phyloP scores from a whole-genome alignment of 2,797 vertebrate species.

The Notolabrus celidotus region DNA sequence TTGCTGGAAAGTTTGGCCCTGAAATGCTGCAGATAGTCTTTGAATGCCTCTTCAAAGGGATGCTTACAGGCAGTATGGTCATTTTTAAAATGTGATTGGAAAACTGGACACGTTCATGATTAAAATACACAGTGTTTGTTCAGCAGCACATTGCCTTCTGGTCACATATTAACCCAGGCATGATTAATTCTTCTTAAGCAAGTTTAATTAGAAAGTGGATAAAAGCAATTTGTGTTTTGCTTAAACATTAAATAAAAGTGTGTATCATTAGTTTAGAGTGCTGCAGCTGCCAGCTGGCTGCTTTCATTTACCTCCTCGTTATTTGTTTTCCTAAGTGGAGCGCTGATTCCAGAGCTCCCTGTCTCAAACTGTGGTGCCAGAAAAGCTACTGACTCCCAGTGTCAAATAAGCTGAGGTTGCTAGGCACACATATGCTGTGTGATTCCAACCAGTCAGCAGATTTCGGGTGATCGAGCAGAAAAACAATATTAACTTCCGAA shows the following conservation, averaged over 20 bases:
- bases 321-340: conserved; percentile 30
- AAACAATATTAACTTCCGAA: background rate
- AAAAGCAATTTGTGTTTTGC: background rate
- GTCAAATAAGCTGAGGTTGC: conserved; percentile 53
- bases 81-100: background rate
- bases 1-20: background rate
- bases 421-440: conserved; percentile 49
- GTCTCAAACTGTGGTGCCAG: conserved; percentile 22
- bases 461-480: conserved; percentile 8
- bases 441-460: conserved; percentile 26
- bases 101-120: background rate
- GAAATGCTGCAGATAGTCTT: background rate
- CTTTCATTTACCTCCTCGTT: conserved; percentile 19
- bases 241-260: conserved; percentile 7
- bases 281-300: conserved; percentile 12
- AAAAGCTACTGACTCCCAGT: conserved; percentile 13
- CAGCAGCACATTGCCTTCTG: background rate
- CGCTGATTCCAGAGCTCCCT: conserved; percentile 20
- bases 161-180: background rate
- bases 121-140: background rate
- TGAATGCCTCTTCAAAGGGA: background rate
- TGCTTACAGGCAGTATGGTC: background rate
- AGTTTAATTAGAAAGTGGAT: conserved; percentile 18
- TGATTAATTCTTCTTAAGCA: background rate
- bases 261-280: conserved; percentile 2